Base-by-base conservation (phyloP, 1,140 invertebrate species). In the Colletes gigas region DNA sequence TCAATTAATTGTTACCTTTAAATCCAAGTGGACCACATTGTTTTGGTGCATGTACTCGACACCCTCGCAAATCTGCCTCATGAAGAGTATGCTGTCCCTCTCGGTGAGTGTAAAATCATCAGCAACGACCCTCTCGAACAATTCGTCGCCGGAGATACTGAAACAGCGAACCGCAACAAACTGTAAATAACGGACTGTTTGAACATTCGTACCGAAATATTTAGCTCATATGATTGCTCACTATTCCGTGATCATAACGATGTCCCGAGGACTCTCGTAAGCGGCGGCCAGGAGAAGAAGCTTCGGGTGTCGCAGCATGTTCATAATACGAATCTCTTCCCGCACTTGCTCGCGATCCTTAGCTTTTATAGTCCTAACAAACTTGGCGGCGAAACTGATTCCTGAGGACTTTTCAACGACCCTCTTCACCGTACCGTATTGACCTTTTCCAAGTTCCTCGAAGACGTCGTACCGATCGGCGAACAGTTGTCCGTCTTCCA, bases 171-270 rank as follows among this genome's bases (percentile, higher is more conserved):
- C 21, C n/a, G 15, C 4, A 14, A n/a, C n/a, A 9, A 70, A 82
- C 82, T 8, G 41, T n/a, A 47, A 44, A 19, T 10, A 52, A 47
- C 50, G 10, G 10, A 12, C 8, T 10, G 3, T 12, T 12, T 0
- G 7, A 50, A 50, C 10, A 12, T 50, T 50, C 57, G 68, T 12
- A 10, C 50, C 8, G 8, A 69, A 44, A 50, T 52, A 39, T 67
- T 68, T 55, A 76, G 62, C 60, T 50, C 4, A 3, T 17, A 9
- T 21, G 8, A 8, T 12, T 79, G 96, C 97, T 96, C 94, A 99
- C 98, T 98, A 98, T 95, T 99, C 98, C 89, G 97, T 97, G 30
- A 99, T 95, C 94, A 99, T 97, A 47, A 98, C 95, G 90, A 98
- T 97, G 93, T 99, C 97, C 82, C 96, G 95, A 17, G 96, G 95